phyloP scores from a whole-genome alignment of 2,888 invertebrate species.

The Acanthopleura granulata region DNA sequence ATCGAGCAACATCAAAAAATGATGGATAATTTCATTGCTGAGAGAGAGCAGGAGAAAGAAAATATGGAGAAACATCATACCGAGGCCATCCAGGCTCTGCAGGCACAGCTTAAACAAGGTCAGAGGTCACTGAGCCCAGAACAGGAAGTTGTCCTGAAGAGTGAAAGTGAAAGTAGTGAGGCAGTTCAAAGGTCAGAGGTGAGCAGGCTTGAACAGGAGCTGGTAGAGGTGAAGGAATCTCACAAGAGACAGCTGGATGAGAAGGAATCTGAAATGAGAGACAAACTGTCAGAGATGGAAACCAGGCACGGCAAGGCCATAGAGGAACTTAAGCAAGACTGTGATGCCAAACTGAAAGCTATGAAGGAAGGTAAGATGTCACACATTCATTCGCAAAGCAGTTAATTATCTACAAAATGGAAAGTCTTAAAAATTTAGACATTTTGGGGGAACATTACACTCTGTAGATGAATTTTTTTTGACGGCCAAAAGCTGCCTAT shows the following conservation, averaged over 20 bases:
- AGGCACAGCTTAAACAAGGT: background rate
- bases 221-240: constrained; percentile 35
- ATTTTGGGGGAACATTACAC: too few relatives aligned
- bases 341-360: constrained; percentile 35
- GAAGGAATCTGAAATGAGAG: constrained; percentile 26
- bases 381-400: too few relatives aligned
- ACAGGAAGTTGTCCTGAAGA: background rate
- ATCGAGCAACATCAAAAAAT: constrained; percentile 39
- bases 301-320: constrained; percentile 26
- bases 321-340: constrained; percentile 32
- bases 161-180: background rate
- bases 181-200: background rate
- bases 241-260: constrained; percentile 35
- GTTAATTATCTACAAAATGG: too few relatives aligned
- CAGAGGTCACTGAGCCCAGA: background rate
- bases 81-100: background rate
- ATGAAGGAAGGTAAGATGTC: constrained; percentile 35
- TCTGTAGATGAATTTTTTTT: too few relatives aligned
- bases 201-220: constrained; percentile 39
- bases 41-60: constrained; percentile 42
- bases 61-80: constrained; percentile 30
- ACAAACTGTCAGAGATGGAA: constrained; percentile 24
- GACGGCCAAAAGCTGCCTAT: too few relatives aligned
- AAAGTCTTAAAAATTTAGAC: too few relatives aligned
- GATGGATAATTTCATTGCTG: constrained; percentile 41